A percentile compares a stretch with the other conserved stretches of the same genome.
Conservation (phyloP, 2,888 invertebrate genomes). For the Rutpela maculata region DNA sequence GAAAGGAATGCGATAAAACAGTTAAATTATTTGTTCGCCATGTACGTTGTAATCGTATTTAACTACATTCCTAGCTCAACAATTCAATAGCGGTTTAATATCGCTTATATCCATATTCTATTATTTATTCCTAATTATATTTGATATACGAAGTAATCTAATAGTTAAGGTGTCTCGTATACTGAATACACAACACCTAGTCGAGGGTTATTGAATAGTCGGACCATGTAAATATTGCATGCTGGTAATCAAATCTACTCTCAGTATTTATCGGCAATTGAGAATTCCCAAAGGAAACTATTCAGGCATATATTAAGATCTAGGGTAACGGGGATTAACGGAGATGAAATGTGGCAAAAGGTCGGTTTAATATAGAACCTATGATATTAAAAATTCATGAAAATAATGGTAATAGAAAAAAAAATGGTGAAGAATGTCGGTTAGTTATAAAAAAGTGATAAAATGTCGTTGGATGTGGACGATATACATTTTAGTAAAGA, state of each 20-base stretch:
- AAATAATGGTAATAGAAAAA: too few species aligned
- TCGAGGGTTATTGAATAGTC: not conserved
- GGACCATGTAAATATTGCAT: not conserved
- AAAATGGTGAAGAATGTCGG: too few species aligned
- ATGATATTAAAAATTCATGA: too few species aligned
- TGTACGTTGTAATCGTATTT: too few species aligned
- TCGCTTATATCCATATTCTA: not conserved
- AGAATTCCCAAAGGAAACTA: not conserved
- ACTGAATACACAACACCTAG: slow-evolving; percentile 12
- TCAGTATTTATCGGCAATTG: slow-evolving; percentile 11
- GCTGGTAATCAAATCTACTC: slow-evolving; percentile 2
- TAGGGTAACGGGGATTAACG: not conserved
- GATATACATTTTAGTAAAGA: too few species aligned
- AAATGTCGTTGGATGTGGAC: too few species aligned
- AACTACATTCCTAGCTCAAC: not conserved
- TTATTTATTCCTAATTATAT: slow-evolving; percentile 7
- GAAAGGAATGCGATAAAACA: too few species aligned
- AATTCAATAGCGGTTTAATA: not conserved
- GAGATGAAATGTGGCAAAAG: too few species aligned
- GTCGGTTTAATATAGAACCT: too few species aligned
- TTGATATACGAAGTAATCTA: not conserved
- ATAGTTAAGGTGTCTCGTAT: not conserved
- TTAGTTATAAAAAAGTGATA: too few species aligned
- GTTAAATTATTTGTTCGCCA: too few species aligned
- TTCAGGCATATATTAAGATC: slow-evolving; percentile 2